Evolutionary conservation across 2,113 vertebrate species (phyloP).

Genomic region (Vicugna pacos): DNA sequence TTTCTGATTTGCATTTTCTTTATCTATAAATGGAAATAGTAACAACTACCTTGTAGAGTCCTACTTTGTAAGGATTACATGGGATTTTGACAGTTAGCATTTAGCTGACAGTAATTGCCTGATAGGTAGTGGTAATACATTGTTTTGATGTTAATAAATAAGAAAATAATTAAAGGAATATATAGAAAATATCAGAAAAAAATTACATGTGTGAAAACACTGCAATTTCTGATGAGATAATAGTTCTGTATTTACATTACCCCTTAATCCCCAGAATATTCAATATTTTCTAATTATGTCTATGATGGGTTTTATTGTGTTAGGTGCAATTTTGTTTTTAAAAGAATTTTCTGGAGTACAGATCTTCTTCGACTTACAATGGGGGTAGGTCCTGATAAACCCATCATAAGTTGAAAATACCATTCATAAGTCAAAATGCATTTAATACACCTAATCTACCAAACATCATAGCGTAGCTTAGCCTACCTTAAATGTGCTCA

Average conservation of each 20-base stretch:
- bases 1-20: conserved; percentile 25
- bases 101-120: not conserved
- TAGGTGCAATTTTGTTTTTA: conserved; percentile 17
- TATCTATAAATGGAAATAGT: conserved; percentile 47
- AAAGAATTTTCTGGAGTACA: not conserved
- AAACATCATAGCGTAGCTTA: not conserved
- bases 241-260: not conserved
- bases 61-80: not conserved
- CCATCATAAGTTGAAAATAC: not conserved
- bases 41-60: not conserved
- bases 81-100: not conserved
- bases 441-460: not conserved
- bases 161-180: not conserved
- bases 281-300: conserved; percentile 14
- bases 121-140: not conserved
- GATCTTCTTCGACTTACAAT: not conserved
- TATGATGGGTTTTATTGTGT: not conserved
- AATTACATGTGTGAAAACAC: not conserved
- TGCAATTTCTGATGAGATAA: not conserved
- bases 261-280: not conserved
- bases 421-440: not conserved
- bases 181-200: not conserved
- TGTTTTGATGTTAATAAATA: not conserved
- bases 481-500: not conserved
- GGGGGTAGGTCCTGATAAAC: not conserved